A percentile compares a stretch with the other conserved stretches of the same genome.
Evolutionary conservation across 2,888 invertebrate species (phyloP).

Genomic region (Conomelus anceps): DNA sequence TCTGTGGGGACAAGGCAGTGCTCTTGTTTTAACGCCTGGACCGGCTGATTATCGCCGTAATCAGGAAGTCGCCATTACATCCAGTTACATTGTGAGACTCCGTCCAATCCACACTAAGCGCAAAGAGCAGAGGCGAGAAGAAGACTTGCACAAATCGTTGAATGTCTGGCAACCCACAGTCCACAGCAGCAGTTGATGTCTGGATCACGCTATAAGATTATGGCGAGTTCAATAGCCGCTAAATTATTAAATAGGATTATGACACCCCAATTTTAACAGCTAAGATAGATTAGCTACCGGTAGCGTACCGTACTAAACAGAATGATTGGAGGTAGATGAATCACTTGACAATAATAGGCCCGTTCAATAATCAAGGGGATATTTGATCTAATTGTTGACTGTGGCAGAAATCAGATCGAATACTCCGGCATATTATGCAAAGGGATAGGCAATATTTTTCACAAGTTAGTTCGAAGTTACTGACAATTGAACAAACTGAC

Average conservation of each 20-base stretch:
- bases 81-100: not conserved
- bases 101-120: not conserved
- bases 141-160: not conserved
- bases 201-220: not conserved
- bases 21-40: not conserved
- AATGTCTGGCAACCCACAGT: not conserved
- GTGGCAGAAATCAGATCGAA: too few species aligned
- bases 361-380: too few species aligned
- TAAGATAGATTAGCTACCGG: too few species aligned
- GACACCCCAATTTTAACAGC: not conserved
- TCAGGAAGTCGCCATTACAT: conserved; percentile 9
- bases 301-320: too few species aligned
- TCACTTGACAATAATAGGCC: too few species aligned
- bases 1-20: not conserved
- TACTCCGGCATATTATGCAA: too few species aligned
- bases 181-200: too few species aligned
- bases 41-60: not conserved
- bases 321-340: too few species aligned
- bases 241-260: not conserved
- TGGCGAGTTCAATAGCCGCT: not conserved
- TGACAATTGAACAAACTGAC: too few species aligned
- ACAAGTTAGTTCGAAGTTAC: too few species aligned
- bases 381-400: too few species aligned
- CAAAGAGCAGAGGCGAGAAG: not conserved
- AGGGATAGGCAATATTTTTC: too few species aligned